Base-by-base conservation (phyloP, 2,797 vertebrate genomes). In the Poeciliopsis infans region DNA sequence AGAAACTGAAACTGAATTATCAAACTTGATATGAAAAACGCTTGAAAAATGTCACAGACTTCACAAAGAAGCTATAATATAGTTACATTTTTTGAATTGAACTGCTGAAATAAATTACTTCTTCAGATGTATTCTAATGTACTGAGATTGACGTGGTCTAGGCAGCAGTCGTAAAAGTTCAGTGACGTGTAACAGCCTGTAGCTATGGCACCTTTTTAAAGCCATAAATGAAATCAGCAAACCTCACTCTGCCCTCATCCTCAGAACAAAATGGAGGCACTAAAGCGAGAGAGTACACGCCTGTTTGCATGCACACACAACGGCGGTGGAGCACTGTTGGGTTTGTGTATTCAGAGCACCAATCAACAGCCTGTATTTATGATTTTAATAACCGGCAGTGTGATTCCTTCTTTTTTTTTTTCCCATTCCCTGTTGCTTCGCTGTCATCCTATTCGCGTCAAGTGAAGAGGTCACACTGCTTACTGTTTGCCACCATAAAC, bases 391-490 rank as follows among this genome's bases (percentile, higher is more conserved):
- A 85, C 66, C 6, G 6, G 61, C 51, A 74, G 16, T 10, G 11
- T 25, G 25, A 13, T 72, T 33, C 20, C 28, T 47, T 33, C 31
- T 31, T 15, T 45, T 39, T n/a, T 13, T 75, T 45, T 39, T n/a
- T 13, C 68, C 78, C 57, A 45, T 68, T 53, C 76, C 85, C 41
- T 33, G 3, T 0, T 28, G 76, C 36, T 77, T 84, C 73, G 78
- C 81, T 81, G 59, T 77, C 80, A 84, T 69, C 28, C 68, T 80
- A 79, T 79, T 79, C 76, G 71, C 51, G 41, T 31, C 8, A 64
- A 78, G 76, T 85, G 76, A 84, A 45, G 81, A 85, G 79, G 86
- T 90, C 81, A 57, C 25, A 20, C 41, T 43, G 45, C 72, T 77
- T 41, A 77, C 72, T 28, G 5, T 71, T 79, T 45, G 45, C 39